Conservation (phyloP, 2,797 vertebrate genomes). For the Poecilia velifera region DNA sequence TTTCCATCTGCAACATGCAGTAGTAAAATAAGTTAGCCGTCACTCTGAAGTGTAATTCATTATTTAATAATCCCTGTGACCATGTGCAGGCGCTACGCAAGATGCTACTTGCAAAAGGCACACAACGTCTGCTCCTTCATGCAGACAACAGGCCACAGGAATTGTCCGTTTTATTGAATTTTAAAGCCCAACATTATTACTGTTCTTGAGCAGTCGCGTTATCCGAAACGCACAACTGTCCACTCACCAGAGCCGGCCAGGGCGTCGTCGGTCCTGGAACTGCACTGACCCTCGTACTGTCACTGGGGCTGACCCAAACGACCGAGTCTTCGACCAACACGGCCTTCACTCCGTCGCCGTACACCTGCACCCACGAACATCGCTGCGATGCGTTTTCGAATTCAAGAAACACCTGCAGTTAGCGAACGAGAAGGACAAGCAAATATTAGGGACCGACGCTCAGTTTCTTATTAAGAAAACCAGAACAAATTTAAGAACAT, state of each 20-base stretch:
- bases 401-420: constrained; percentile 92
- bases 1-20: not conserved
- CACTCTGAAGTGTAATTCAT: not conserved
- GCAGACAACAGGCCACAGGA: not conserved
- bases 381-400: constrained; percentile 92
- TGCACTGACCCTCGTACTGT: constrained; percentile 79
- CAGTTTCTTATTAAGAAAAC: not conserved
- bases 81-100: not conserved
- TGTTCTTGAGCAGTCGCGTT: not conserved
- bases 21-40: not conserved
- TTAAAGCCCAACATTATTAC: not conserved
- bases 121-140: not conserved
- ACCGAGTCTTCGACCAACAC: constrained; percentile 93
- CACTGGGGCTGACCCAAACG: constrained; percentile 89
- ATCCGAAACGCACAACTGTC: not conserved
- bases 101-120: not conserved
- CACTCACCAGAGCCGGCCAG: constrained; percentile 95
- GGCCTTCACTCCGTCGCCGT: constrained; percentile 91
- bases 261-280: constrained; percentile 71
- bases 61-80: not conserved
- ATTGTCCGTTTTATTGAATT: not conserved
- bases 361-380: constrained; percentile 96
- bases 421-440: constrained; percentile 20
- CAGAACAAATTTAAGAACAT: not conserved
- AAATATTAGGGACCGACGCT: not conserved